A percentile compares a stretch with the other conserved stretches of the same genome.
These are phyloP conservation scores for Perodicticus potto DNA, from an alignment of 2,797 vertebrate species.

Conservation along the genomic window DNA sequence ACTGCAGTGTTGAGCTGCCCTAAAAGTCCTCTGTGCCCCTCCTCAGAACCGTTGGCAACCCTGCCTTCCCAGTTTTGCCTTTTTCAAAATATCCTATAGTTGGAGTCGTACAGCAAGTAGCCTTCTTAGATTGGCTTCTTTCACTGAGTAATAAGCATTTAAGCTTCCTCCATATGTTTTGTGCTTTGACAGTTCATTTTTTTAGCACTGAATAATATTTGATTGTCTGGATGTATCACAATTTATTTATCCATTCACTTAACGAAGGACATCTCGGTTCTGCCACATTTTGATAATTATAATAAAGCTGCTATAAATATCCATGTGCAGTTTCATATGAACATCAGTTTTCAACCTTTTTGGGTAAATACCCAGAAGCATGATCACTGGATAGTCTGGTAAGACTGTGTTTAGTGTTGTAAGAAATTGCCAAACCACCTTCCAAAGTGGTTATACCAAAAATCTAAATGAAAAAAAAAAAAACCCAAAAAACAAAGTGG, in stretches of 20 bases:
- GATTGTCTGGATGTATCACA: not conserved
- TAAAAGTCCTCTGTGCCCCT: not conserved
- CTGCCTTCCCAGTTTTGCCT: not conserved
- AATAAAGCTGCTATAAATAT: not conserved
- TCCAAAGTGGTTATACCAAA: not conserved
- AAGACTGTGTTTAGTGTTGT: not conserved
- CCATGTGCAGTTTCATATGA: not conserved
- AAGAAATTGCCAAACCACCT: not conserved
- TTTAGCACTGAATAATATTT: not conserved
- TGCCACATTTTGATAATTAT: not conserved
- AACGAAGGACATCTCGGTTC: not conserved
- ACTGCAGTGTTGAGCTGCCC: too few relatives aligned
- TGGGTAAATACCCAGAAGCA: not conserved
- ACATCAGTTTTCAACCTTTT: not conserved
- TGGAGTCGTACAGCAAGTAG: not conserved
- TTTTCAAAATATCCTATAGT: not conserved
- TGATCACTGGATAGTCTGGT: accelerated
- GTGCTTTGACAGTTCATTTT: not conserved
- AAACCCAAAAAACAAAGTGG: too few relatives aligned
- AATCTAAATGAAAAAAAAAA: too few relatives aligned
- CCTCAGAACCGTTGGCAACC: not conserved
- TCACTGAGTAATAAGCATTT: not conserved
- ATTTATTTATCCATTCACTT: not conserved
- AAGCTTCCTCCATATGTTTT: not conserved
- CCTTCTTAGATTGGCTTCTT: not conserved